phyloP scores from a whole-genome alignment of 2,888 invertebrate species.

The Cloeon dipterum region DNA sequence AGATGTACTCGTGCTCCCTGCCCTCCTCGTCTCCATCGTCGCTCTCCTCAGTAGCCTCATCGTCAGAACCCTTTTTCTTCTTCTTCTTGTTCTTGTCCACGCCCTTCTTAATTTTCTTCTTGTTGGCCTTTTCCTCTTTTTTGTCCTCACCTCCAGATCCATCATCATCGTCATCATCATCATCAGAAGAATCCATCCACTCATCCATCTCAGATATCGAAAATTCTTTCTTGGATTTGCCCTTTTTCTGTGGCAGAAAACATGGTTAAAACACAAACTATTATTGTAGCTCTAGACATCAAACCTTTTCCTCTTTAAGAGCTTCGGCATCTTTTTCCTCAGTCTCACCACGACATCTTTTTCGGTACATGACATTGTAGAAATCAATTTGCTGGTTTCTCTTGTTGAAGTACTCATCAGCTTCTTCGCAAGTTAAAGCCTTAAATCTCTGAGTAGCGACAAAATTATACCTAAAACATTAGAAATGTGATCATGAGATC shows the following conservation, averaged over 20 bases:
- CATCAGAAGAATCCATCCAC: constrained; percentile 70
- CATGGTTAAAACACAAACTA: too few species aligned
- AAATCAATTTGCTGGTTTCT: constrained; percentile 90
- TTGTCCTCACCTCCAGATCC: constrained; percentile 42
- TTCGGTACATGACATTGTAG: constrained; percentile 83
- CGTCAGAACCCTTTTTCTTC: constrained; percentile 60
- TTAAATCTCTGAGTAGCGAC: constrained; percentile 78
- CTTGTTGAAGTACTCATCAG: constrained; percentile 88
- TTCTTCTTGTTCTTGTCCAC: constrained; percentile 32
- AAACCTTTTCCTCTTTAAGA: too few species aligned
- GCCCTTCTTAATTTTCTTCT: constrained; percentile 30
- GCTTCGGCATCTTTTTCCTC: constrained; percentile 30
- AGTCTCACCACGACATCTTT: constrained; percentile 55
- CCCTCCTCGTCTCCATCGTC: constrained; percentile 96
- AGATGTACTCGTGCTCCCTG: constrained; percentile 82
- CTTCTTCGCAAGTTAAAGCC: constrained; percentile 89
- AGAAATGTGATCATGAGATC: too few species aligned
- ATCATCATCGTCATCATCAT: too few species aligned
- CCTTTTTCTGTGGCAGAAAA: too few species aligned
- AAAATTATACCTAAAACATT: constrained; percentile 84
- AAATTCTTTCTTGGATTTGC: too few species aligned
- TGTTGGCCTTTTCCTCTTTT: constrained; percentile 33
- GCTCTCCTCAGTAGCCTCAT: constrained; percentile 86
- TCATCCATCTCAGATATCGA: constrained; percentile 89
- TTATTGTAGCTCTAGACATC: background rate